A percentile compares a stretch with the other conserved stretches of the same genome.
Evolutionary conservation across 1,140 invertebrate genomes (phyloP).

Genomic region (Odontomachus brunneus): DNA sequence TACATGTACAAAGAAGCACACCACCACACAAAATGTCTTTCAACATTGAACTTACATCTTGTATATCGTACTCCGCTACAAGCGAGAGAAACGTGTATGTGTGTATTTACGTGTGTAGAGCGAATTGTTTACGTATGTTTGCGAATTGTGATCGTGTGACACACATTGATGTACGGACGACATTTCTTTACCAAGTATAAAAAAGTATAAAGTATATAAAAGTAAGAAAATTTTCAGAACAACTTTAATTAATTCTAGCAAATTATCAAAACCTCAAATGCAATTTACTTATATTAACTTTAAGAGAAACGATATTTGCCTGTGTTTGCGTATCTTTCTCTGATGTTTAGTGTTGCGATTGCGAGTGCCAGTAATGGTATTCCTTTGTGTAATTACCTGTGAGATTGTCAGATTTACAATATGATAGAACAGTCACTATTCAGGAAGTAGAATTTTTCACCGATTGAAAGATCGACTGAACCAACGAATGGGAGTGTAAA

Average conservation of each 20-base stretch:
- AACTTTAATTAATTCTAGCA: constrained; percentile 7
- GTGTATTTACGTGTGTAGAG: constrained; percentile 41
- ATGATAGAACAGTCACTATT: too few relatives aligned
- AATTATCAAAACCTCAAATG: neutral
- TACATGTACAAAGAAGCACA: constrained; percentile 60
- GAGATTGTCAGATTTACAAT: too few relatives aligned
- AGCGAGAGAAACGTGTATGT: constrained; percentile 30
- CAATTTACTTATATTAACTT: neutral
- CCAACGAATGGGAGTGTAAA: neutral
- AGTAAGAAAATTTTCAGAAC: neutral
- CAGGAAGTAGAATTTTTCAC: neutral
- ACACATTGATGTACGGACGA: neutral
- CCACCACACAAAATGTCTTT: constrained; percentile 68
- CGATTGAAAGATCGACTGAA: neutral
- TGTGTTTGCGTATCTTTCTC: constrained; percentile 23
- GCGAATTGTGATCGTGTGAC: constrained; percentile 13
- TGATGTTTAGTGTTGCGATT: neutral
- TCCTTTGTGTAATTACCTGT: neutral
- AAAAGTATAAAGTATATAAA: too few relatives aligned
- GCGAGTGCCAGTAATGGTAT: neutral
- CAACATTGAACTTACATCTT: constrained; percentile 66
- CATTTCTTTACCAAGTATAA: constrained; percentile 5
- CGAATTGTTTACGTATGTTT: constrained; percentile 21
- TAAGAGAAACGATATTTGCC: neutral
- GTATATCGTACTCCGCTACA: constrained; percentile 50